Evolutionary conservation across 2,797 vertebrate genomes (phyloP).

Genomic region (Cyclopterus lumpus): DNA sequence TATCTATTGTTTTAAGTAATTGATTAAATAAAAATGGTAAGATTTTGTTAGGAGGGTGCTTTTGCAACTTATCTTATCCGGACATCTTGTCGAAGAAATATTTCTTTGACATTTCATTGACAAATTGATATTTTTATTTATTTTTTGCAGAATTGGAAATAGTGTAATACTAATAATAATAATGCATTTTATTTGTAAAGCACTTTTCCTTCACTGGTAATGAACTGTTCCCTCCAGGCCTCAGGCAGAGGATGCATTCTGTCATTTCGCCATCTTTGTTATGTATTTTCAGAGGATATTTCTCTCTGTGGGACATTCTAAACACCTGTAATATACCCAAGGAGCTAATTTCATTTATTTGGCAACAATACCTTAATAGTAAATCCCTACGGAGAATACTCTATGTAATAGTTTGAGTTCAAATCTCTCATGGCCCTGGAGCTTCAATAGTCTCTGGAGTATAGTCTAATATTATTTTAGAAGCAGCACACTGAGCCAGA

Average conservation of each 20-base stretch:
- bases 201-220: not conserved
- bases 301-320: constrained; percentile 25
- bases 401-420: constrained; percentile 26
- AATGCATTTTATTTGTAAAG: no score
- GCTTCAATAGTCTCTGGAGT: constrained; percentile 55
- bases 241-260: not conserved
- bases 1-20: not conserved
- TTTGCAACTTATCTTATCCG: not conserved
- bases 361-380: constrained; percentile 31
- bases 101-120: no score
- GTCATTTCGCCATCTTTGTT: not conserved
- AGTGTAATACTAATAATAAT: not conserved
- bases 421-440: constrained; percentile 8
- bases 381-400: constrained; percentile 38
- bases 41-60: not conserved
- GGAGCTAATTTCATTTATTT: constrained; percentile 55
- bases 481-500: not conserved
- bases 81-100: not conserved
- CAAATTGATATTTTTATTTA: not conserved
- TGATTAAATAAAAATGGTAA: not conserved
- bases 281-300: constrained; percentile 8
- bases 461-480: constrained; percentile 11
- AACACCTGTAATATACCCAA: constrained; percentile 35
- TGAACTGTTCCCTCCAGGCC: constrained; percentile 5
- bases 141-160: not conserved